phyloP scores from a whole-genome alignment of 2,888 invertebrate genomes.

The Nebria salina region DNA sequence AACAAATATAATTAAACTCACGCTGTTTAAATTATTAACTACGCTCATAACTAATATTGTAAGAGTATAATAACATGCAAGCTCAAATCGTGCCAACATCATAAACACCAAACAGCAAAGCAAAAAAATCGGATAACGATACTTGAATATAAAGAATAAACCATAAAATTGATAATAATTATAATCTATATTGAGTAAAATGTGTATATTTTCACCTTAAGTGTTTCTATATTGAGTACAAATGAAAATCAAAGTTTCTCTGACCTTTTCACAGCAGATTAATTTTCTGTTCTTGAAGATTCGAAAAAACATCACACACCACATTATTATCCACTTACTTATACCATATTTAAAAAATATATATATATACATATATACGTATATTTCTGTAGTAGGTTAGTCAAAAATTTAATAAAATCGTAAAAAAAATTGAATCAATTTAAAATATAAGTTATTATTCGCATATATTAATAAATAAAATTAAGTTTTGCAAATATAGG shows the following conservation, averaged over 20 bases:
- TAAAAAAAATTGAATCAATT: too few relatives aligned
- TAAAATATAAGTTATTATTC: too few relatives aligned
- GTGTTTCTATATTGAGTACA: background rate
- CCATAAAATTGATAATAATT: background rate
- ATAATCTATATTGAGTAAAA: background rate
- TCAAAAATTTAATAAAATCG: too few relatives aligned
- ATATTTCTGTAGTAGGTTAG: too few relatives aligned
- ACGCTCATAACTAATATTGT: background rate
- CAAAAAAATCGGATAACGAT: background rate
- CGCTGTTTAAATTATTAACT: background rate
- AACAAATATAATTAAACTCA: background rate
- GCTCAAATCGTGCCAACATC: background rate
- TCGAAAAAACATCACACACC: too few relatives aligned
- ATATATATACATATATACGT: background rate
- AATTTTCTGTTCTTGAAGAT: background rate
- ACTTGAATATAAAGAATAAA: background rate
- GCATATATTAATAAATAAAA: too few relatives aligned
- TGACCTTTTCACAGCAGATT: background rate
- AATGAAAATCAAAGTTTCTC: conserved; percentile 1
- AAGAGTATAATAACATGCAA: background rate
- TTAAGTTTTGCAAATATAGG: too few relatives aligned
- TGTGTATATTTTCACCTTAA: background rate
- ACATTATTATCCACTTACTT: background rate
- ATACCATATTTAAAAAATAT: background rate
- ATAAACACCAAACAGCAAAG: background rate